Conservation (phyloP, 2,888 invertebrate species). For the Allophyes oxyacanthae region DNA sequence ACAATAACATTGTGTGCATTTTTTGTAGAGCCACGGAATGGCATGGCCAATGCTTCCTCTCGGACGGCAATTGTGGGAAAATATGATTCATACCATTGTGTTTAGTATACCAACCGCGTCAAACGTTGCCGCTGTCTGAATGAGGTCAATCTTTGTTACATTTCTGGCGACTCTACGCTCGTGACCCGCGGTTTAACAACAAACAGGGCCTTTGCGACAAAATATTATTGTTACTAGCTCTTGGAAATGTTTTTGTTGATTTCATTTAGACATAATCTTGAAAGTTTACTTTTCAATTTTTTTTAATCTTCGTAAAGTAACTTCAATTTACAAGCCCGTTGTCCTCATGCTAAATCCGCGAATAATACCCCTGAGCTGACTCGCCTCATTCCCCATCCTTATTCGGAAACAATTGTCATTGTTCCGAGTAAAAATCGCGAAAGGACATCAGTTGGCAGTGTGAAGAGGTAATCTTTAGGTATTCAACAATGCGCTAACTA, state of each 20-base stretch:
- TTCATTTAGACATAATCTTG: slow-evolving; percentile 2
- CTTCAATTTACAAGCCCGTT: neutral
- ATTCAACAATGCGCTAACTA: slow-evolving; percentile 66
- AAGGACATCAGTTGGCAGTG: slow-evolving; percentile 76
- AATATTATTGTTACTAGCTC: slow-evolving; percentile 21
- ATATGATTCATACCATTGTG: slow-evolving; percentile 80
- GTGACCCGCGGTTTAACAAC: slow-evolving; percentile 52
- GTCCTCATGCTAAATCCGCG: slow-evolving; percentile 10
- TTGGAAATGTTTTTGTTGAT: slow-evolving; percentile 21
- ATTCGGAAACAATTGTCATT: slow-evolving; percentile 76
- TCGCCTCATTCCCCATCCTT: slow-evolving; percentile 43
- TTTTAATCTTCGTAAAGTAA: neutral
- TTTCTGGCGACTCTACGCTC: slow-evolving; percentile 64
- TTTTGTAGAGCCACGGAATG: slow-evolving; percentile 40
- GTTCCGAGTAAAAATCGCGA: slow-evolving; percentile 69
- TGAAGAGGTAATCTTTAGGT: slow-evolving; percentile 59
- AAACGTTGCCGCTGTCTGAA: slow-evolving; percentile 71
- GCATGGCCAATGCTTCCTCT: slow-evolving; percentile 58
- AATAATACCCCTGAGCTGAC: slow-evolving; percentile 32
- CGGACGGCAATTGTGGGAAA: slow-evolving; percentile 69
- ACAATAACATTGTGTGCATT: slow-evolving; percentile 39
- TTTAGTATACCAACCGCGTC: slow-evolving; percentile 70
- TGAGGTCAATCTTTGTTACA: slow-evolving; percentile 78
- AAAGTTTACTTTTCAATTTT: neutral
- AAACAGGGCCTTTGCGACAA: slow-evolving; percentile 48